phyloP scores from a whole-genome alignment of 2,113 vertebrate genomes.

The Sander lucioperca region DNA sequence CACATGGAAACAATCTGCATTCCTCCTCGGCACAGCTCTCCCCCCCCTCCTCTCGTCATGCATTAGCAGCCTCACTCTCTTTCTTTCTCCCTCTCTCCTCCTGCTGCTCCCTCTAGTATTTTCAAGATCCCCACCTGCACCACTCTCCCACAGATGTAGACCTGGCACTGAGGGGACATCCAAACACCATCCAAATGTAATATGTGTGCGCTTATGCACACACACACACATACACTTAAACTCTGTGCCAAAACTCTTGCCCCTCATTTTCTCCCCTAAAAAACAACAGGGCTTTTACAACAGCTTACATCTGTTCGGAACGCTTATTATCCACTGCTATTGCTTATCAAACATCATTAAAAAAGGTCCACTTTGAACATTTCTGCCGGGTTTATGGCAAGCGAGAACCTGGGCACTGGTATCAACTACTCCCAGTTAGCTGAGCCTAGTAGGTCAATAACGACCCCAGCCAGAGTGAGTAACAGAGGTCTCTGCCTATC shows the following conservation, averaged over 20 bases:
- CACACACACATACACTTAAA: conserved; percentile 50
- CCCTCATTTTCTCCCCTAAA: conserved; percentile 57
- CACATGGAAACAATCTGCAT: conserved; percentile 85
- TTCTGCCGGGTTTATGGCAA: conserved; percentile 28
- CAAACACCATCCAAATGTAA: conserved; percentile 59
- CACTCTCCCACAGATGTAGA: conserved; percentile 77
- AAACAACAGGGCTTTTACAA: conserved; percentile 57
- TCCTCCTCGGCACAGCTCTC: conserved; percentile 67
- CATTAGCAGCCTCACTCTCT: conserved; percentile 62
- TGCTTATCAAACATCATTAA: conserved; percentile 56
- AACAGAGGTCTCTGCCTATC: conserved; percentile 72
- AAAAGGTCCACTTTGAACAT: conserved; percentile 43
- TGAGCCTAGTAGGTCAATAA: conserved; percentile 75
- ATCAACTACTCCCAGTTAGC: conserved; percentile 59
- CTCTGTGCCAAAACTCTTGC: conserved; percentile 68
- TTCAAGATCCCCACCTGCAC: conserved; percentile 79
- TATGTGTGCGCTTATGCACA: too few relatives aligned
- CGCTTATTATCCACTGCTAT: conserved; percentile 45
- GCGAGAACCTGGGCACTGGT: conserved; percentile 39
- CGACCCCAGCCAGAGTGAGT: conserved; percentile 68
- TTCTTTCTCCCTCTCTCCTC: conserved; percentile 51
- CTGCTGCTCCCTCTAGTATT: conserved; percentile 72
- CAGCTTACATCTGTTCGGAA: conserved; percentile 63
- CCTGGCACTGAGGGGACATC: conserved; percentile 73
- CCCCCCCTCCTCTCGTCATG: conserved; percentile 9